Conservation (phyloP, 1,140 invertebrate genomes). For the Paraescarpia echinospica region DNA sequence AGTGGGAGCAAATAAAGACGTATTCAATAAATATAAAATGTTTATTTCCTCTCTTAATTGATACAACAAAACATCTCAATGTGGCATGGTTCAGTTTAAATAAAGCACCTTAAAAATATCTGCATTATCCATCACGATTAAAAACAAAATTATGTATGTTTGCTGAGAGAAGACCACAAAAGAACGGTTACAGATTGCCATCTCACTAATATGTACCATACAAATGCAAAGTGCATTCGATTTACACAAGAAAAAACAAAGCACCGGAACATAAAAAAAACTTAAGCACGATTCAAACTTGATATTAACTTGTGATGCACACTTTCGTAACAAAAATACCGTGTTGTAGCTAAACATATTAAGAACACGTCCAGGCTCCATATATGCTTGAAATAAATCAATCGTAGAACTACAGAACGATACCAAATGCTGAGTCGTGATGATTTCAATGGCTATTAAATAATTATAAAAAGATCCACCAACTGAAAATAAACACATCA, state of each 20-base stretch:
- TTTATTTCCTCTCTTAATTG: background rate
- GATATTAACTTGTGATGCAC: no score
- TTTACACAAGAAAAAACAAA: background rate
- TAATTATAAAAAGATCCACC: no score
- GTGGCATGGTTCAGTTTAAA: background rate
- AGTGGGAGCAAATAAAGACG: background rate
- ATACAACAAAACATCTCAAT: background rate
- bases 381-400: no score
- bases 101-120: background rate
- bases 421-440: no score
- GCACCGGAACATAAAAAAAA: background rate
- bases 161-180: background rate
- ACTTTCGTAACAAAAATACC: no score
- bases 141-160: background rate
- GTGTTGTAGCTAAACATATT: no score
- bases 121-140: background rate
- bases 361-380: no score
- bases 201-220: background rate
- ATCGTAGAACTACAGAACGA: no score
- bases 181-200: background rate
- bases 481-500: background rate
- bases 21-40: constrained; percentile 3
- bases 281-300: background rate
- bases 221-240: background rate
- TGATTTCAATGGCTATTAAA: no score